Evolutionary conservation across 92 coral and sea anemone genomes (phyloP).

Genomic region (Umimayanthus kanabou): DNA sequence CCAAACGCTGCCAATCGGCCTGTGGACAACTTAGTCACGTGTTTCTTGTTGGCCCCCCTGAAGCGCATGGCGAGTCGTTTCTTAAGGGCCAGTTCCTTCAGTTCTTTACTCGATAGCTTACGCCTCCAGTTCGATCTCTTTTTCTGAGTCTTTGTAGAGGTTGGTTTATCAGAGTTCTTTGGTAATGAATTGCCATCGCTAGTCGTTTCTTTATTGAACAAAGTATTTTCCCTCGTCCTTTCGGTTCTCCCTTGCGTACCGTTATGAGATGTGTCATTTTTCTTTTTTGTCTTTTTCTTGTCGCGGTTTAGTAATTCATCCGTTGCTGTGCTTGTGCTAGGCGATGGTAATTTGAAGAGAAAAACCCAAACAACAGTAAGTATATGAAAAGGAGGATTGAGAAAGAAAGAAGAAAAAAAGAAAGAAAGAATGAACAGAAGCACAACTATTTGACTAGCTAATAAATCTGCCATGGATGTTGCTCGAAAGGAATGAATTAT

Average conservation of each 20-base stretch:
- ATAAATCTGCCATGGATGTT: neutral
- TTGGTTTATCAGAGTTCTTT: neutral
- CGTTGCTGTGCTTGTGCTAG: constrained; percentile 9
- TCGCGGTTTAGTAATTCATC: neutral
- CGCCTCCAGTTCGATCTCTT: constrained; percentile 51
- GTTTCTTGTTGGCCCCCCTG: constrained; percentile 82
- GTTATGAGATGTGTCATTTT: neutral
- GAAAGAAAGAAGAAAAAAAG: neutral
- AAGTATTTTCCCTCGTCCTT: neutral
- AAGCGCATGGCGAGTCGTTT: constrained; percentile 72
- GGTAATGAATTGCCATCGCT: neutral
- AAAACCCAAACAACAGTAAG: neutral
- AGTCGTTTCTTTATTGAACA: neutral
- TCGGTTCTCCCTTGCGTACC: neutral
- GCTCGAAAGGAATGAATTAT: neutral
- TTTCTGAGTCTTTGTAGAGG: constrained; percentile 31
- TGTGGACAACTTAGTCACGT: constrained; percentile 77
- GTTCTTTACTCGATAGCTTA: constrained; percentile 61
- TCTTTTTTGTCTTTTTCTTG: neutral
- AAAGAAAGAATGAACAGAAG: neutral
- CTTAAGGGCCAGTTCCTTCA: constrained; percentile 69
- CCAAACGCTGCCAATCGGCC: constrained; percentile 93
- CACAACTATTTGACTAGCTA: neutral
- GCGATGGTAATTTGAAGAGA: neutral
- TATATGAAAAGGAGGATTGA: neutral